Evolutionary conservation across 2,888 invertebrate species (phyloP), one percentile per base, ranked within the genome.

Genomic region (Tanytarsus gracilentus): DNA sequence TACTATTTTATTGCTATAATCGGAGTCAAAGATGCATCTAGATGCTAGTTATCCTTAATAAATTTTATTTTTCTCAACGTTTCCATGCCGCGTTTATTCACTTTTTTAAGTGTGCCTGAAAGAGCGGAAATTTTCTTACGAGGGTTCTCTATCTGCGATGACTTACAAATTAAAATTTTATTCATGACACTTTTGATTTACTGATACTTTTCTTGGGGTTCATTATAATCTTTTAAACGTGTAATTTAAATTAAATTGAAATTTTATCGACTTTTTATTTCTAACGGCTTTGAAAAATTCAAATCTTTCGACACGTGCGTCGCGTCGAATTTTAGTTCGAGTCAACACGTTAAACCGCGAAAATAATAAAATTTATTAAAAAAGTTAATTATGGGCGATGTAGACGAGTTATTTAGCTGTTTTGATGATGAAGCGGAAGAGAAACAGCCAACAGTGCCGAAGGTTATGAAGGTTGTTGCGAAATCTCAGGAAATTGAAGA

Each of bases 391-490:
- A 69, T 67, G 68, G 69, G 71, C 58, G 69, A 73, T 62, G 69
- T 75, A 8, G 72, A 75, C 29, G 73, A 74, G 53, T 64, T 75
- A 55, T 75, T 75, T 61, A 66, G 70, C 61, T 72, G 73, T 61
- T 75, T 75, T 25, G 67, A 72, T 18, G 71, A 70, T 21, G 68
- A 67, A 40, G 64, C 66, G 14, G 63, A 64, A 2, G 65, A 63
- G 1, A 63, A 62, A 30, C 56, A 55, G 4, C 52, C 61, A 4
- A 62, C 62, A 8, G 62, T 63, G 48, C 65, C 66, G 5, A 62
- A 65, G 48, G 63, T 65, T 18, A 30, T 59, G 8, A 62, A 61
- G 26, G 30, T 58, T 8, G 62, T 55, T n/a, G 33, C 33, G 8
- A 49, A 29, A 11, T 26, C 21, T 25, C 23, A 40, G 5, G 16